phyloP scores from a whole-genome alignment of 2,888 invertebrate genomes.

The Rhaphigaster nebulosa region DNA sequence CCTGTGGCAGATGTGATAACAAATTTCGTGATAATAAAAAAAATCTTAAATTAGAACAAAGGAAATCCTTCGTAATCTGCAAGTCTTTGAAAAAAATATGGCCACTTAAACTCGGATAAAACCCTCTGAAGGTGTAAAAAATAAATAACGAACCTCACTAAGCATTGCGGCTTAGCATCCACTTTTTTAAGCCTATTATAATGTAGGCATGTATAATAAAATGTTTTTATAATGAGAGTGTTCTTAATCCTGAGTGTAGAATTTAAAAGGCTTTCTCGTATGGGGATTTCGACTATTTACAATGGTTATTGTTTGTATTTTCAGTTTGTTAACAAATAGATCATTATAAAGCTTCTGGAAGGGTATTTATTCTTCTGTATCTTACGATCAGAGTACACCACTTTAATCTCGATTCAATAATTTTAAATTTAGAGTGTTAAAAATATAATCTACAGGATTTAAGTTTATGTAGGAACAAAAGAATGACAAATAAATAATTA shows the following conservation, averaged over 20 bases:
- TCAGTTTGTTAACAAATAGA: not conserved
- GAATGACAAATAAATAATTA: too few species aligned
- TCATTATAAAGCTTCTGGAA: too few species aligned
- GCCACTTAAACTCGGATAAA: not conserved
- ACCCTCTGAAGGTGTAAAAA: not conserved
- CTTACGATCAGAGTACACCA: too few species aligned
- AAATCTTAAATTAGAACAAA: too few species aligned
- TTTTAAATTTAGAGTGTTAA: too few species aligned
- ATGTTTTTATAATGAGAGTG: not conserved
- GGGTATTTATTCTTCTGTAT: too few species aligned
- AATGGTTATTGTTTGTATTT: not conserved
- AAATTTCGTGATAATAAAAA: too few species aligned
- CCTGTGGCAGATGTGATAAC: too few species aligned
- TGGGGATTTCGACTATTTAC: not conserved
- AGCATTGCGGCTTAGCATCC: not conserved
- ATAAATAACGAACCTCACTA: not conserved
- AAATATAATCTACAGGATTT: too few species aligned
- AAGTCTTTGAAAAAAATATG: not conserved
- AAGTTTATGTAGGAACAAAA: too few species aligned
- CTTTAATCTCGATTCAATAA: too few species aligned
- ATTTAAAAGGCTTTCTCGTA: not conserved
- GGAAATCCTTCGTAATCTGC: not conserved
- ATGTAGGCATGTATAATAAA: slow-evolving; percentile 5
- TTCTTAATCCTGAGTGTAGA: not conserved
- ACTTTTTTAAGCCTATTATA: not conserved